Conservation (phyloP, 2,113 vertebrate genomes). For the Tragelaphus strepsiceros region DNA sequence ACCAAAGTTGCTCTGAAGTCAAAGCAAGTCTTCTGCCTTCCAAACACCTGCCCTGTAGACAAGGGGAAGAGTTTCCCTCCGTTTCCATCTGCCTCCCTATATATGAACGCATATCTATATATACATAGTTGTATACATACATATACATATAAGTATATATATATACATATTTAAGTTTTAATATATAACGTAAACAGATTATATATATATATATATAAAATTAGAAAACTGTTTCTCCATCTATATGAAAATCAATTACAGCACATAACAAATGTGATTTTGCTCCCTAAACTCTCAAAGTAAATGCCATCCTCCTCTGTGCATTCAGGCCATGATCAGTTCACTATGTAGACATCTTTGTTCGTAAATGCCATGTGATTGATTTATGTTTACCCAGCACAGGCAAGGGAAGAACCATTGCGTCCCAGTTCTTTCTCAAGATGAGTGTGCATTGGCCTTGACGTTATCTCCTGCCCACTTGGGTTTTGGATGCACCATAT, state of each 20-base stretch:
- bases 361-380: background rate
- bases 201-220: background rate
- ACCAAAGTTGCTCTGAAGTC: background rate
- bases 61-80: background rate
- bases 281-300: background rate
- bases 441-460: background rate
- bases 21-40: background rate
- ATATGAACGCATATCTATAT: too few relatives aligned
- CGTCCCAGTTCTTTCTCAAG: background rate
- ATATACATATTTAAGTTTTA: background rate
- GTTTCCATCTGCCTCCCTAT: background rate
- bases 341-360: background rate
- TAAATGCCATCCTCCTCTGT: background rate
- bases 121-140: background rate
- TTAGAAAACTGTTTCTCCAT: background rate
- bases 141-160: background rate
- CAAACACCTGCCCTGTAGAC: background rate
- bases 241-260: background rate
- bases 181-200: background rate
- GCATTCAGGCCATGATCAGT: background rate
- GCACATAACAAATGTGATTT: background rate
- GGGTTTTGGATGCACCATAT: background rate
- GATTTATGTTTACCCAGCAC: background rate
- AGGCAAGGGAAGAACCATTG: background rate
- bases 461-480: background rate